These are phyloP conservation scores for Dusona sp. DNA, from an alignment of 2,888 invertebrate genomes.

Conservation along the genomic window DNA sequence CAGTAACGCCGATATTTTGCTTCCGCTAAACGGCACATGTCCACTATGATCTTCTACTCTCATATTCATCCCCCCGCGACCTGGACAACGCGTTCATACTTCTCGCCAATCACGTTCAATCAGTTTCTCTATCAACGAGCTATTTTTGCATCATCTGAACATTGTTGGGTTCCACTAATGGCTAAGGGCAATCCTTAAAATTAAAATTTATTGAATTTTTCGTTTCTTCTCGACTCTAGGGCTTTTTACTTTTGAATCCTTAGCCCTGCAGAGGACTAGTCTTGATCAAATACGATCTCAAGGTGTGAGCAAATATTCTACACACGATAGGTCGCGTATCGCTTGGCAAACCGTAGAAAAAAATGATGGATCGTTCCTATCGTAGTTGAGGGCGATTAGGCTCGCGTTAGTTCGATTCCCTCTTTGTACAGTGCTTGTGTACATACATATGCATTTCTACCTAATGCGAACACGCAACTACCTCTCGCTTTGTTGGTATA, in stretches of 20 bases:
- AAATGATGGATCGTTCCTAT: constrained; percentile 65
- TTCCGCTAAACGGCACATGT: constrained; percentile 48
- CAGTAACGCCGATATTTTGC: constrained; percentile 36
- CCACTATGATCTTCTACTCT: constrained; percentile 19
- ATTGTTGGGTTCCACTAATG: not conserved
- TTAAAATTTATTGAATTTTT: not conserved
- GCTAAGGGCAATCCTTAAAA: not conserved
- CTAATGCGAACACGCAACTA: not conserved
- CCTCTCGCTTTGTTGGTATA: not conserved
- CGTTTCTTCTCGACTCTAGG: not conserved
- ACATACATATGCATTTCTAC: constrained; percentile 35
- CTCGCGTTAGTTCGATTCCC: constrained; percentile 50
- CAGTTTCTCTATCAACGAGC: not conserved
- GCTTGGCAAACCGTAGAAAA: constrained; percentile 21
- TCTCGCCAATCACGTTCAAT: not conserved
- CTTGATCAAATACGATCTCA: constrained; percentile 38
- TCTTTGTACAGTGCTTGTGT: constrained; percentile 21
- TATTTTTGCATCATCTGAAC: not conserved
- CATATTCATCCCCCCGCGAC: not conserved
- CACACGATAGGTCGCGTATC: constrained; percentile 55
- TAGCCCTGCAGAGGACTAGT: not conserved
- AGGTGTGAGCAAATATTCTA: constrained; percentile 51
- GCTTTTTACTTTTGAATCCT: not conserved
- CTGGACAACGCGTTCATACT: not conserved
- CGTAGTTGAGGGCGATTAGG: constrained; percentile 54